These are phyloP conservation scores for Cantharis nigra DNA, from an alignment of 2,888 invertebrate species.

Conservation along the genomic window DNA sequence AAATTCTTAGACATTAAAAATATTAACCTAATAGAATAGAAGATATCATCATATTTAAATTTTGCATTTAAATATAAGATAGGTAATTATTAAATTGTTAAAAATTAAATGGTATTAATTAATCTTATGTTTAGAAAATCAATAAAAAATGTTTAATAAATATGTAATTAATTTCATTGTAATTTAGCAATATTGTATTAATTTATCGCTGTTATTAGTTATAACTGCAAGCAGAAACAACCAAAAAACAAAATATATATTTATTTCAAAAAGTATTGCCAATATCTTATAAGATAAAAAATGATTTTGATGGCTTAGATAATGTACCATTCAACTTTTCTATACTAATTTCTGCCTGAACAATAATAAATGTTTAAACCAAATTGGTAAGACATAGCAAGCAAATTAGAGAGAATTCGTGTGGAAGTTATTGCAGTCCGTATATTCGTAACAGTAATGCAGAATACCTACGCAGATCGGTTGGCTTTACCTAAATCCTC, in stretches of 20 bases:
- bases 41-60: too few relatives aligned
- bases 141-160: too few relatives aligned
- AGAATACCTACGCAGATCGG: constrained; percentile 42
- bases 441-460: constrained; percentile 41
- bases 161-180: too few relatives aligned
- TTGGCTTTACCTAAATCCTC: constrained; percentile 48
- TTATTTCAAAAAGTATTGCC: not conserved
- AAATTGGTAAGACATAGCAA: constrained; percentile 49
- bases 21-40: too few relatives aligned
- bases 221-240: not conserved
- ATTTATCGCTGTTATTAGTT: too few relatives aligned
- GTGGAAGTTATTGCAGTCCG: constrained; percentile 53
- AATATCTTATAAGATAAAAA: not conserved
- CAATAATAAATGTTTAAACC: constrained; percentile 47
- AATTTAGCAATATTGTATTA: too few relatives aligned
- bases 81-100: too few relatives aligned
- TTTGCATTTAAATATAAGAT: too few relatives aligned
- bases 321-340: not conserved
- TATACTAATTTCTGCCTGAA: constrained; percentile 48
- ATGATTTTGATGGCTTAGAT: not conserved
- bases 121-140: too few relatives aligned
- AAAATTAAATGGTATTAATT: too few relatives aligned
- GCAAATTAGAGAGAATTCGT: constrained; percentile 53
- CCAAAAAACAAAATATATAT: not conserved
- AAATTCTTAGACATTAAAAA: too few relatives aligned